These are phyloP conservation scores for Trichechus manatus DNA, from an alignment of 2,113 vertebrate genomes.

Conservation along the genomic window DNA sequence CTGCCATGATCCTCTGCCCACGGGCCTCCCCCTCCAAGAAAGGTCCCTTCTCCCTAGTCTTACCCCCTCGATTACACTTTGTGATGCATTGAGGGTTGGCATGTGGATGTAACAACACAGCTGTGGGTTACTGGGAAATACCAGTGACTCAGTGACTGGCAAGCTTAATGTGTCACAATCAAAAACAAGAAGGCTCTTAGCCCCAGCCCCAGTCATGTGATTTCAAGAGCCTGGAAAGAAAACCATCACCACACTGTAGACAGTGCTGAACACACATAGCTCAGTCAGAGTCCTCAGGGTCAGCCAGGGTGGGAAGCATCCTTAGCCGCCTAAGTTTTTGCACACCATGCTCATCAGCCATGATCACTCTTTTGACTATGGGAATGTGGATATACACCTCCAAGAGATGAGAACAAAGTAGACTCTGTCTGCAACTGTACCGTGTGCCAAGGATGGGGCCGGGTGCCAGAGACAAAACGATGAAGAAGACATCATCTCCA, in stretches of 20 bases:
- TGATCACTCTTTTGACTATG: not conserved
- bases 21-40: not conserved
- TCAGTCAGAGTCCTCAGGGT: not conserved
- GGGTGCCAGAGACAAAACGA: no score
- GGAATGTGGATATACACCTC: fast-evolving
- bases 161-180: no score
- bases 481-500: not conserved
- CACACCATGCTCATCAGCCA: fast-evolving
- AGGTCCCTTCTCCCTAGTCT: not conserved
- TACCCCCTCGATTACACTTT: fast-evolving
- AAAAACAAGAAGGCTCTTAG: not conserved
- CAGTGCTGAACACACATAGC: not conserved
- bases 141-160: not conserved
- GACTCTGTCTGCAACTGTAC: fast-evolving
- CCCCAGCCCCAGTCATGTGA: fast-evolving
- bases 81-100: not conserved
- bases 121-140: not conserved
- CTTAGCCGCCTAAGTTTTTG: fast-evolving
- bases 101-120: not conserved
- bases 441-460: not conserved
- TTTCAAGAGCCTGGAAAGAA: not conserved
- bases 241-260: fast-evolving
- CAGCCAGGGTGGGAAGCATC: fast-evolving
- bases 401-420: not conserved
- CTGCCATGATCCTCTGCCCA: no score